A percentile compares a stretch with the other conserved stretches of the same genome.
These are phyloP conservation scores for Anthrax anthrax DNA, from an alignment of 2,888 invertebrate genomes.

Conservation along the genomic window DNA sequence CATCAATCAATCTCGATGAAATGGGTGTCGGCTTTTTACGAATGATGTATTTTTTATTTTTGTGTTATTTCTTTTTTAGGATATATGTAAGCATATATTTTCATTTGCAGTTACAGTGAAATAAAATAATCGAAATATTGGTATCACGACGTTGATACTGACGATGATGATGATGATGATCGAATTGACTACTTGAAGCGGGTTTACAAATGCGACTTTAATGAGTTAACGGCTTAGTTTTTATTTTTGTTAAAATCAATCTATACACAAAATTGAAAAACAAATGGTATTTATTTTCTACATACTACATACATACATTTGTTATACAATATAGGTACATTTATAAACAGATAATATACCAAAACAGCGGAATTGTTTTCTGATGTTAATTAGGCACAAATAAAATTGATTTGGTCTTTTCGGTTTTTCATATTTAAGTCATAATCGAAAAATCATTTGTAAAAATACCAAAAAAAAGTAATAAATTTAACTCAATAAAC, in stretches of 20 bases:
- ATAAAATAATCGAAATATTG: background rate
- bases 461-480: no score
- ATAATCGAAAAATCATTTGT: no score
- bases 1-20: constrained; percentile 5
- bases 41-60: background rate
- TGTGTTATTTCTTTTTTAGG: background rate
- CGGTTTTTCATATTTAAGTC: no score
- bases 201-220: constrained; percentile 6
- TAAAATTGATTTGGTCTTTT: background rate
- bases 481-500: no score
- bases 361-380: no score
- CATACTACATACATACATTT: no score
- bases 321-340: no score
- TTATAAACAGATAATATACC: no score
- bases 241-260: background rate
- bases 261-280: no score
- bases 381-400: background rate
- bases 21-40: background rate
- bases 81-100: no score
- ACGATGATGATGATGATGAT: background rate
- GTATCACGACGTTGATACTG: background rate
- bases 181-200: background rate
- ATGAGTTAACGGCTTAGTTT: background rate
- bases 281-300: no score
- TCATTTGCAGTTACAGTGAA: background rate